Conservation (phyloP, 2,113 vertebrate species). For the Micronycteris hirsuta region DNA sequence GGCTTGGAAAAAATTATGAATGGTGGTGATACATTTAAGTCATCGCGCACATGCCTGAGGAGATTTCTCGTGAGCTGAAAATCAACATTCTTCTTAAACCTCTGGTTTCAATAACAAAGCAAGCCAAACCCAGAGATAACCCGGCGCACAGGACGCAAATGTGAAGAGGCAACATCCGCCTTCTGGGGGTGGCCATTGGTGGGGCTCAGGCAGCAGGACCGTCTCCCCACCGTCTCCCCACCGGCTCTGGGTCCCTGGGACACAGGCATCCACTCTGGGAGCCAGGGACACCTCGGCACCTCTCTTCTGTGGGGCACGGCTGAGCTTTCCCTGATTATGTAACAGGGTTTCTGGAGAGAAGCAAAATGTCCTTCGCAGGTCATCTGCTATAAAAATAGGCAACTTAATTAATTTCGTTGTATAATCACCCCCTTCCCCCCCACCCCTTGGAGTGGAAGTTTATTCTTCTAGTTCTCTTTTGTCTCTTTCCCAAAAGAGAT, state of each 20-base stretch:
- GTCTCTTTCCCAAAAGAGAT: slow-evolving; percentile 72
- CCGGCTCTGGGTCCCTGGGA: not conserved
- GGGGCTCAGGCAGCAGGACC: not conserved
- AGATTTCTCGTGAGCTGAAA: not conserved
- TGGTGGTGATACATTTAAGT: not conserved
- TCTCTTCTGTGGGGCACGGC: not conserved
- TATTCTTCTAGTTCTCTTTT: slow-evolving; percentile 54
- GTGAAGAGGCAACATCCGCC: not conserved
- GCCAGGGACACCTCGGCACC: fast-evolving
- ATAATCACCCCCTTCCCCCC: not conserved
- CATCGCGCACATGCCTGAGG: not conserved
- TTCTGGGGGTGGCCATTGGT: fast-evolving
- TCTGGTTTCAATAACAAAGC: not conserved
- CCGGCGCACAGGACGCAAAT: not conserved
- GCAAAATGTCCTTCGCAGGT: slow-evolving; percentile 21
- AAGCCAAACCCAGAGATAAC: not conserved
- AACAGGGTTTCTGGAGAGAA: slow-evolving; percentile 14
- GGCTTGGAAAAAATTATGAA: slow-evolving; percentile 33
- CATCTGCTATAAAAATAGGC: not conserved
- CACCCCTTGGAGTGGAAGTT: slow-evolving; percentile 23
- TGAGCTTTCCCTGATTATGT: not conserved
- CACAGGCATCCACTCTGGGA: not conserved
- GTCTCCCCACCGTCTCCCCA: no score
- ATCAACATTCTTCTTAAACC: not conserved
- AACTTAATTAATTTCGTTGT: slow-evolving; percentile 45